phyloP scores from a whole-genome alignment of 2,888 invertebrate genomes.

The Agrotis segetum region DNA sequence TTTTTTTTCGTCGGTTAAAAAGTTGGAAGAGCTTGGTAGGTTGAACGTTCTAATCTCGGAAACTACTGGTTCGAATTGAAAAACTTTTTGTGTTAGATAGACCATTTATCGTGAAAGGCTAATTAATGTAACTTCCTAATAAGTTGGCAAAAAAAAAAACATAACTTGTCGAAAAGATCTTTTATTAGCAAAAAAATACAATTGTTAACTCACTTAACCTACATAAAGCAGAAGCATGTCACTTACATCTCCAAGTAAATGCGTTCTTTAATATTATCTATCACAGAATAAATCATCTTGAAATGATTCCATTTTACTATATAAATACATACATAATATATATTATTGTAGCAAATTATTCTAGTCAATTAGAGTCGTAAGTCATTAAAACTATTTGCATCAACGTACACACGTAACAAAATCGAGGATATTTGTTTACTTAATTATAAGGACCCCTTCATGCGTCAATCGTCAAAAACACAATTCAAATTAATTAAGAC shows the following conservation, averaged over 20 bases:
- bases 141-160: neutral
- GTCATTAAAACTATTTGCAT: constrained; percentile 48
- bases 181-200: constrained; percentile 48
- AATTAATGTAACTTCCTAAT: too few relatives aligned
- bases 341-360: constrained; percentile 55
- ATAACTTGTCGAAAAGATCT: neutral
- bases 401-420: constrained; percentile 42
- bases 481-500: constrained; percentile 29
- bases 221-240: constrained; percentile 34
- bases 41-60: too few relatives aligned
- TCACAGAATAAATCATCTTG: constrained; percentile 67
- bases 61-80: too few relatives aligned
- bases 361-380: constrained; percentile 45
- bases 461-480: constrained; percentile 36
- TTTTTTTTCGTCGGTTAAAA: too few relatives aligned
- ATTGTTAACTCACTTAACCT: constrained; percentile 22
- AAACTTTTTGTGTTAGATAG: too few relatives aligned
- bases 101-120: too few relatives aligned
- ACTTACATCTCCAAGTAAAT: constrained; percentile 45
- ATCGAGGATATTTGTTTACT: constrained; percentile 13
- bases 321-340: constrained; percentile 32
- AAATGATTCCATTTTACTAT: constrained; percentile 62
- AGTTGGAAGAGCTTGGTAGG: too few relatives aligned
- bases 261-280: constrained; percentile 56
- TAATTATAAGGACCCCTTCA: constrained; percentile 20